Conservation (phyloP, 2,888 invertebrate species). For the Yponomeuta plumbellus region DNA sequence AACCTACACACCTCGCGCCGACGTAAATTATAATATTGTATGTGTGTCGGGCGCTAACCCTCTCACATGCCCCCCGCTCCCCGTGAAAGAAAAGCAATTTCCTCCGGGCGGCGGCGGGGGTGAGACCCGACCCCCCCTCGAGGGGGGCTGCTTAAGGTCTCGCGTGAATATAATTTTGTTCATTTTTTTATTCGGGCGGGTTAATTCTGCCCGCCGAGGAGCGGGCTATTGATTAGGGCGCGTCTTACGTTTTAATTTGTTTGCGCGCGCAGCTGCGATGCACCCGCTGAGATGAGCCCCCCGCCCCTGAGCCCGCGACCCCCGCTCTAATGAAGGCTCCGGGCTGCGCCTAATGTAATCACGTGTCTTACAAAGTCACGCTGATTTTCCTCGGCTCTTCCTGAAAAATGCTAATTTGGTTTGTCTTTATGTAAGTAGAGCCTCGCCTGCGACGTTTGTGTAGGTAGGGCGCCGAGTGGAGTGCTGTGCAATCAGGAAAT, state of each 20-base stretch:
- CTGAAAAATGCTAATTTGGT: slow-evolving; percentile 28
- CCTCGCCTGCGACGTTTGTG: background rate
- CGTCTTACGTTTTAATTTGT: slow-evolving; percentile 77
- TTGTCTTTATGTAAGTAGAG: slow-evolving; percentile 24
- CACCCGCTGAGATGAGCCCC: slow-evolving; percentile 66
- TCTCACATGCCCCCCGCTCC: slow-evolving; percentile 59
- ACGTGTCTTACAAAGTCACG: slow-evolving; percentile 62
- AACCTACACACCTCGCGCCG: slow-evolving; percentile 73
- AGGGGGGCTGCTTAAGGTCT: slow-evolving; percentile 55
- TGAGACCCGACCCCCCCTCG: background rate
- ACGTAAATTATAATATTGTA: slow-evolving; percentile 77
- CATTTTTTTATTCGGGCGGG: slow-evolving; percentile 76
- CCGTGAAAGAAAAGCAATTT: slow-evolving; percentile 77
- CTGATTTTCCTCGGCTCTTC: slow-evolving; percentile 23
- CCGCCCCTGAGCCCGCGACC: slow-evolving; percentile 33
- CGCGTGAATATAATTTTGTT: slow-evolving; percentile 77
- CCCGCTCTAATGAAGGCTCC: slow-evolving; percentile 62
- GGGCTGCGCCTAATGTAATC: slow-evolving; percentile 59
- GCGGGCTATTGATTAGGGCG: slow-evolving; percentile 76
- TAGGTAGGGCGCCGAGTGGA: background rate
- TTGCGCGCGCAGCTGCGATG: slow-evolving; percentile 74
- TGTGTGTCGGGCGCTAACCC: slow-evolving; percentile 57
- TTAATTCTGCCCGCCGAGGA: slow-evolving; percentile 74
- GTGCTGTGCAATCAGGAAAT: background rate
- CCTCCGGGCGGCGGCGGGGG: slow-evolving; percentile 48